Evolutionary conservation across 2,888 invertebrate species (phyloP).

Genomic region (Strigamia maritima): DNA sequence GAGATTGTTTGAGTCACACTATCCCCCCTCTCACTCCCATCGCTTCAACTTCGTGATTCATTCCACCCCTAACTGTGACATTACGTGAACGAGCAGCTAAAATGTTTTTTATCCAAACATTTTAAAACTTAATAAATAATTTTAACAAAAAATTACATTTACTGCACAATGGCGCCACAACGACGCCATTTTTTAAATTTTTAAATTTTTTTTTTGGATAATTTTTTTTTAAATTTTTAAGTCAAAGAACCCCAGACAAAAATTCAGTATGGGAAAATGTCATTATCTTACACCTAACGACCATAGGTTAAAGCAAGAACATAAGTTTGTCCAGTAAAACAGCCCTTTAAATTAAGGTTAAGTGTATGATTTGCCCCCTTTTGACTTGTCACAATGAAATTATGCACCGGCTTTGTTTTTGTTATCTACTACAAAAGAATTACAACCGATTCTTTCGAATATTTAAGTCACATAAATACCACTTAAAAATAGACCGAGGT

Average conservation of each 20-base stretch:
- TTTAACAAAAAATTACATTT: not conserved
- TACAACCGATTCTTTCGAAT: no score
- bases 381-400: not conserved
- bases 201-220: no score
- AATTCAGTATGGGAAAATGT: not conserved
- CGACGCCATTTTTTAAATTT: not conserved
- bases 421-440: not conserved
- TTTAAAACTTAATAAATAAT: not conserved
- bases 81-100: not conserved
- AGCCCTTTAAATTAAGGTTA: not conserved
- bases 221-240: not conserved
- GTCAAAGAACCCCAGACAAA: not conserved
- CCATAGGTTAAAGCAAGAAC: not conserved
- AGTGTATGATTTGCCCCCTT: not conserved
- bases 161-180: not conserved
- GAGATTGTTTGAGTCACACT: constrained; percentile 26
- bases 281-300: not conserved
- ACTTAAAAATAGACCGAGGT: no score
- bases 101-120: not conserved
- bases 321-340: not conserved
- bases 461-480: no score
- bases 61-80: not conserved
- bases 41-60: constrained; percentile 3
- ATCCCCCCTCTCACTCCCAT: not conserved
- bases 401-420: not conserved